Evolutionary conservation across 2,113 vertebrate genomes (phyloP).

Genomic region (Heptranchias perlo): DNA sequence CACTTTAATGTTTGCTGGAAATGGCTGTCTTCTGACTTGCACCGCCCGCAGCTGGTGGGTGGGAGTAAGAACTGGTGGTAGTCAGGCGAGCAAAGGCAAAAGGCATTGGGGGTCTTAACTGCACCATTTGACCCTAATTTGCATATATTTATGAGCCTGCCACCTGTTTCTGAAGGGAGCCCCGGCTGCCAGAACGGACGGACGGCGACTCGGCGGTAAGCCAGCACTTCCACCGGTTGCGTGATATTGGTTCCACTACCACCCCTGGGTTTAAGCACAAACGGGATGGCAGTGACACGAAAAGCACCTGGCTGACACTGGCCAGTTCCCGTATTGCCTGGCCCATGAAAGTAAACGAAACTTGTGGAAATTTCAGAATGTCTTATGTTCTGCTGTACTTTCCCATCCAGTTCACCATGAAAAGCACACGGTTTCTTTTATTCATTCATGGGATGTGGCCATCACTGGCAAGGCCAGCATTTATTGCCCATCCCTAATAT

Average conservation of each 20-base stretch:
- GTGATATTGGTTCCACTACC: neutral
- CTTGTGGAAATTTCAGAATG: neutral
- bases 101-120: neutral
- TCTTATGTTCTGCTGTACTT: neutral
- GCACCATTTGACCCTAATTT: neutral
- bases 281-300: neutral
- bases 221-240: neutral
- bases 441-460: too few relatives aligned
- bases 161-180: neutral
- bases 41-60: neutral
- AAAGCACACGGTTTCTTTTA: too few relatives aligned
- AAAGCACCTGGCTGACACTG: neutral
- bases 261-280: neutral
- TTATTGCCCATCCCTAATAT: too few relatives aligned
- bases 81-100: neutral
- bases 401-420: neutral
- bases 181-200: neutral
- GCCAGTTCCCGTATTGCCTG: neutral
- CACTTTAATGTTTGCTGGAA: neutral
- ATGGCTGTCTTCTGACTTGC: neutral
- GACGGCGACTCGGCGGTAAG: neutral
- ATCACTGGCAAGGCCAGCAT: too few relatives aligned
- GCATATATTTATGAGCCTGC: neutral
- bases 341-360: neutral
- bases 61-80: too few relatives aligned